Conservation (phyloP, 1,140 invertebrate species). For the Temnothorax curvispinosus region DNA sequence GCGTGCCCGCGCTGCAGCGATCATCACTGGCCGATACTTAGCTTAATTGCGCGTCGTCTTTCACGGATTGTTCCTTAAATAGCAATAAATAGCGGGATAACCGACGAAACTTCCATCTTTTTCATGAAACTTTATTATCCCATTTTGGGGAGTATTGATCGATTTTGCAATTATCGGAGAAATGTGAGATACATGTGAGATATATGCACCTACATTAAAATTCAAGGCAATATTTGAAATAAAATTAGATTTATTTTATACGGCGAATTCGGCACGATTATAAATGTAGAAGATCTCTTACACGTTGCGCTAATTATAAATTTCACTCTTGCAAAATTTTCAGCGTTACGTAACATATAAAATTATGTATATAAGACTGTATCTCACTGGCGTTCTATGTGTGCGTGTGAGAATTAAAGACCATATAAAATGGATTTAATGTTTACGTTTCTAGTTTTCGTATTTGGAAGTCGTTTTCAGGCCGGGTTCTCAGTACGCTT, state of each 20-base stretch:
- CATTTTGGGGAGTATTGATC: slow-evolving; percentile 44
- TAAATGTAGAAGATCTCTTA: not conserved
- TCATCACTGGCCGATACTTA: slow-evolving; percentile 8
- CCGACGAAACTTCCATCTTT: not conserved
- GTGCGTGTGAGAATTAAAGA: not conserved
- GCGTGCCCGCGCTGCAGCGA: slow-evolving; percentile 23
- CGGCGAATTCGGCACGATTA: not conserved
- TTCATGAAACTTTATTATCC: slow-evolving; percentile 1
- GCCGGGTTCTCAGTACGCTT: not conserved
- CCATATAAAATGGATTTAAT: slow-evolving; percentile 10
- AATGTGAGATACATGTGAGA: slow-evolving; percentile 55
- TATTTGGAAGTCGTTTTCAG: slow-evolving; percentile 15
- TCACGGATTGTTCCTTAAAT: not conserved
- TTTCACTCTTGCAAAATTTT: not conserved
- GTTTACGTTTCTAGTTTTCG: not conserved
- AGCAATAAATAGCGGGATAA: not conserved
- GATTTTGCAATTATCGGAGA: slow-evolving; percentile 73
- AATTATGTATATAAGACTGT: not conserved
- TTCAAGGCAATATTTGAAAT: not conserved
- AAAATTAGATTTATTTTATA: not conserved
- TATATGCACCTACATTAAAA: slow-evolving; percentile 52
- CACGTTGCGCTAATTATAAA: not conserved
- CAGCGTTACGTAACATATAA: not conserved
- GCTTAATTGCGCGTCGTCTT: slow-evolving; percentile 28
- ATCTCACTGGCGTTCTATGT: not conserved